phyloP scores from a whole-genome alignment of 2,888 invertebrate species.

The Cosmopolites sordidus region DNA sequence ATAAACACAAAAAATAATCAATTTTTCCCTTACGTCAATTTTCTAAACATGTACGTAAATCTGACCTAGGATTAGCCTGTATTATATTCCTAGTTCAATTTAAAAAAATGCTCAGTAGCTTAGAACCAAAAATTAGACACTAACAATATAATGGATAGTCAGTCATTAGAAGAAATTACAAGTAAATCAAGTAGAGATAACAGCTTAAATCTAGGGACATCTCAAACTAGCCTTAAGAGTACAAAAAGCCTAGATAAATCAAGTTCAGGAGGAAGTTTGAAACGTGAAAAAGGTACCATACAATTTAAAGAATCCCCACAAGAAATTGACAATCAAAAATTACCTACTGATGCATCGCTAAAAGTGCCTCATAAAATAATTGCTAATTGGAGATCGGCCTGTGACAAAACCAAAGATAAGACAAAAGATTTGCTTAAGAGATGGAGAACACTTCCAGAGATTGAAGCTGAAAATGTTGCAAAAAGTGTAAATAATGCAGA shows the following conservation, averaged over 20 bases:
- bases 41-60: constrained; percentile 12
- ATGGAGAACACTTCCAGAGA: constrained; percentile 65
- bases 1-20: constrained; percentile 22
- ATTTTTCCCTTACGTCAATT: constrained; percentile 17
- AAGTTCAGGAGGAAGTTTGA: constrained; percentile 42
- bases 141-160: constrained; percentile 37
- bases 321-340: constrained; percentile 39
- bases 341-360: constrained; percentile 47
- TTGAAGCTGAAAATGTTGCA: constrained; percentile 47
- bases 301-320: constrained; percentile 41
- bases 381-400: constrained; percentile 70
- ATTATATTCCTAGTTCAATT: neutral
- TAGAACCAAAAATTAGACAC: constrained; percentile 2
- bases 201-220: constrained; percentile 41
- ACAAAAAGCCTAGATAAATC: constrained; percentile 45
- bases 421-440: constrained; percentile 68
- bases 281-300: constrained; percentile 45
- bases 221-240: constrained; percentile 44
- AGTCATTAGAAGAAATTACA: constrained; percentile 36
- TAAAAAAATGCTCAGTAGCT: constrained; percentile 14
- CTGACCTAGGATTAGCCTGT: constrained; percentile 11
- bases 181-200: constrained; percentile 41
- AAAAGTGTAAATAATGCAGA: constrained; percentile 46
- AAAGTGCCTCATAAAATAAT: constrained; percentile 69
- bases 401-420: constrained; percentile 70